Conservation (phyloP, 2,888 invertebrate species). For the Plagodis pulveraria region DNA sequence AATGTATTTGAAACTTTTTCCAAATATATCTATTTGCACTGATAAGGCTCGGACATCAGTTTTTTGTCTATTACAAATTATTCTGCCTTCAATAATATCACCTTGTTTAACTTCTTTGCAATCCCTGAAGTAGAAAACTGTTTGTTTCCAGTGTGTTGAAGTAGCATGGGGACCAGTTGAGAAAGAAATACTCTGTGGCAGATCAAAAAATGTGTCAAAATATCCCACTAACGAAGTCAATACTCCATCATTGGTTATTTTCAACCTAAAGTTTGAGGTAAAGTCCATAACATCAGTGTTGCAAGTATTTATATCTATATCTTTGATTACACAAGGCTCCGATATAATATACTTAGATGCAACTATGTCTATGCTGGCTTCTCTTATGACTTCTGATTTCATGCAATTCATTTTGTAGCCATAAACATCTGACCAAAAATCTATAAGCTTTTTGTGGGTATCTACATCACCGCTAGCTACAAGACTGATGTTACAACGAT, state of each 20-base stretch:
- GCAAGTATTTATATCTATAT: conserved; percentile 91
- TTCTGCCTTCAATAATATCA: conserved; percentile 85
- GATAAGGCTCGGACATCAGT: conserved; percentile 91
- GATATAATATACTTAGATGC: conserved; percentile 87
- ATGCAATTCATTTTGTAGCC: conserved; percentile 97
- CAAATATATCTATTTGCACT: conserved; percentile 87
- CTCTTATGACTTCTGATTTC: conserved; percentile 92
- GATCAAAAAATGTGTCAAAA: conserved; percentile 95
- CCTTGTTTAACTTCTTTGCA: conserved; percentile 89
- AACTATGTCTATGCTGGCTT: conserved; percentile 85
- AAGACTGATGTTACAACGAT: conserved; percentile 92
- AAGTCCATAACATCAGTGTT: conserved; percentile 90
- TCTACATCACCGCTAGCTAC: conserved; percentile 92
- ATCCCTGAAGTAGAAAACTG: conserved; percentile 92
- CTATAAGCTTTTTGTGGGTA: conserved; percentile 89
- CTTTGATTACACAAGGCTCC: conserved; percentile 86
- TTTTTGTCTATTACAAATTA: conserved; percentile 90
- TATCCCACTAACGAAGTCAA: conserved; percentile 95
- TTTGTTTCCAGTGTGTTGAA: conserved; percentile 98
- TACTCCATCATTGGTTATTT: conserved; percentile 86
- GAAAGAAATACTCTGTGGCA: conserved; percentile 87
- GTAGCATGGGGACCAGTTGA: conserved; percentile 91
- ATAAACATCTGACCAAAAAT: conserved; percentile 97
- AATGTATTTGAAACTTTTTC: conserved; percentile 86
- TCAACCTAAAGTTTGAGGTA: conserved; percentile 88